A percentile compares a stretch with the other conserved stretches of the same genome.
phyloP scores from a whole-genome alignment of 2,113 vertebrate genomes.

The Lethenteron camtschaticum region DNA sequence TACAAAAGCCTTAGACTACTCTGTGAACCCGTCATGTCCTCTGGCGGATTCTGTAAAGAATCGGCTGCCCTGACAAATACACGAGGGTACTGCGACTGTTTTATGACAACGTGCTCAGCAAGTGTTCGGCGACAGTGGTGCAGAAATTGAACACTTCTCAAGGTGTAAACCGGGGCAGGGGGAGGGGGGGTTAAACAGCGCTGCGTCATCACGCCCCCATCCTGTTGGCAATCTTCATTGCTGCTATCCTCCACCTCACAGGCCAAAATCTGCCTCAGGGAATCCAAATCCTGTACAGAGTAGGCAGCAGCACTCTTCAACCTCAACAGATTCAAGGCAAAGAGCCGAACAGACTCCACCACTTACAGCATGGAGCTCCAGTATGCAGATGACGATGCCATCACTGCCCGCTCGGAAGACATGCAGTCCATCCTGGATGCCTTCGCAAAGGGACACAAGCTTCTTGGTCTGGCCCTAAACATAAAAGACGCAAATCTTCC shows the following conservation, averaged over 20 bases:
- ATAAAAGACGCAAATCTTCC: too few species aligned
- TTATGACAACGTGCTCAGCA: too few species aligned
- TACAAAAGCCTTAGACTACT: not conserved
- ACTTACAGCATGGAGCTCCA: not conserved
- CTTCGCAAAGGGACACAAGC: too few species aligned
- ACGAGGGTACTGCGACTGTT: not conserved
- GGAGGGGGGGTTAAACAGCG: conserved; percentile 5
- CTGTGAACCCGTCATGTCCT: not conserved
- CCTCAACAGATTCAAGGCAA: not conserved
- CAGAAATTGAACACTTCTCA: too few species aligned
- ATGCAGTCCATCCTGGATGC: too few species aligned
- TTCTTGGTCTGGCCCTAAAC: too few species aligned
- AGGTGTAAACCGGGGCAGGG: too few species aligned
- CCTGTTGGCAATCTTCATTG: conserved; percentile 7
- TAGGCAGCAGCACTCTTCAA: conserved; percentile 5
- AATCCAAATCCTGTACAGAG: conserved; percentile 4
- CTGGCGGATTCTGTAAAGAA: not conserved
- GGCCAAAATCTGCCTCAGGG: conserved; percentile 3
- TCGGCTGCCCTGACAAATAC: not conserved
- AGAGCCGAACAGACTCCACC: not conserved
- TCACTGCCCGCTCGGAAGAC: not conserved
- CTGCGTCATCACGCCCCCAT: not conserved
- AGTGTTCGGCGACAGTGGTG: too few species aligned
- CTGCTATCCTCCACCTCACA: conserved; percentile 6
- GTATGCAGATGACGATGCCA: not conserved